These are phyloP conservation scores for Deilephila porcellus DNA, from an alignment of 2,888 invertebrate species.

Conservation along the genomic window DNA sequence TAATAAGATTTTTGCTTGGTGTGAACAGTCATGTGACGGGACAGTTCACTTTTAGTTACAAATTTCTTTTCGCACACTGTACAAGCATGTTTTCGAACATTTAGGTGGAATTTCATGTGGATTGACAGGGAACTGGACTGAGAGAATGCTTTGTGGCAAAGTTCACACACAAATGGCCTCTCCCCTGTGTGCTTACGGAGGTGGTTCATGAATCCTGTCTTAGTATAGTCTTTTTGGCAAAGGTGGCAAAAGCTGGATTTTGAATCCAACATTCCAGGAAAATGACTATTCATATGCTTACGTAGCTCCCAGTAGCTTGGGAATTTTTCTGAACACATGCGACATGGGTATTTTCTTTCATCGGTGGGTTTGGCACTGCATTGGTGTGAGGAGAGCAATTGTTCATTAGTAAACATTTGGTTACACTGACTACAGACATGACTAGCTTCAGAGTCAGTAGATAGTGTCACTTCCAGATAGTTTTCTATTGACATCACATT, in stretches of 20 bases:
- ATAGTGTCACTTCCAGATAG: slow-evolving; percentile 81
- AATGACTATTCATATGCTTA: slow-evolving; percentile 81
- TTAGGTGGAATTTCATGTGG: slow-evolving; percentile 83
- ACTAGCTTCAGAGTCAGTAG: slow-evolving; percentile 82
- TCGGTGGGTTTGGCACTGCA: slow-evolving; percentile 78
- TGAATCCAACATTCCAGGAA: slow-evolving; percentile 82
- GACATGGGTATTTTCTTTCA: slow-evolving; percentile 81
- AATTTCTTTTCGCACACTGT: slow-evolving; percentile 83
- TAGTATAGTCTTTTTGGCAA: slow-evolving; percentile 83
- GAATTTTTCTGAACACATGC: slow-evolving; percentile 81
- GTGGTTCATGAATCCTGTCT: slow-evolving; percentile 83
- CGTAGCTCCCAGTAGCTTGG: slow-evolving; percentile 81
- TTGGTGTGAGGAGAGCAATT: slow-evolving; percentile 71
- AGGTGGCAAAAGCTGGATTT: slow-evolving; percentile 83
- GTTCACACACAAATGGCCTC: slow-evolving; percentile 81
- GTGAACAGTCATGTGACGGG: slow-evolving; percentile 84
- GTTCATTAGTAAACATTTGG: slow-evolving; percentile 80
- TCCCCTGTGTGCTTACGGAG: slow-evolving; percentile 82
- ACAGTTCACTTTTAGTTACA: slow-evolving; percentile 83
- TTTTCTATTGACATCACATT: slow-evolving; percentile 83
- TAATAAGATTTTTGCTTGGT: slow-evolving; percentile 83
- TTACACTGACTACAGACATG: slow-evolving; percentile 81
- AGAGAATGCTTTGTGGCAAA: slow-evolving; percentile 82
- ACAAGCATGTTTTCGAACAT: slow-evolving; percentile 82
- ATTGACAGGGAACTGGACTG: slow-evolving; percentile 82